These are phyloP conservation scores for Terebella lapidaria DNA, from an alignment of 2,888 invertebrate species.

Conservation along the genomic window DNA sequence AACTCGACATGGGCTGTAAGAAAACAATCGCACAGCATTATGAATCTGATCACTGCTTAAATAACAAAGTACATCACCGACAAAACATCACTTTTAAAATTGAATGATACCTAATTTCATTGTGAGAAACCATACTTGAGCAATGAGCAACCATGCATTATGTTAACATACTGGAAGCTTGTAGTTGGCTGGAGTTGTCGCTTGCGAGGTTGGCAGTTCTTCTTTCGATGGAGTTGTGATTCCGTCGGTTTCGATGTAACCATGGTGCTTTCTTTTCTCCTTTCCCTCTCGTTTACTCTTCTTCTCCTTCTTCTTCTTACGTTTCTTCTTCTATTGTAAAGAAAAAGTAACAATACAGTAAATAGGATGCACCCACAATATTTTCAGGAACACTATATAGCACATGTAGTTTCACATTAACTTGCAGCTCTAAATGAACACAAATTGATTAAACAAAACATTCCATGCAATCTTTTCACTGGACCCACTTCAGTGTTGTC, in stretches of 20 bases:
- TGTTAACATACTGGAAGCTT: constrained; percentile 35
- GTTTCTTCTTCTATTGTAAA: constrained; percentile 12
- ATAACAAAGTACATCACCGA: too few relatives aligned
- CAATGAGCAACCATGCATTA: too few relatives aligned
- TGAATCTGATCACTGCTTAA: background rate
- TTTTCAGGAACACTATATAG: too few relatives aligned
- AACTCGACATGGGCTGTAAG: constrained; percentile 51
- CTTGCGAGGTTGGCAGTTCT: constrained; percentile 60
- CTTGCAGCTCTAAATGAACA: too few relatives aligned
- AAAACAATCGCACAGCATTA: background rate
- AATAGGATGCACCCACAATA: too few relatives aligned
- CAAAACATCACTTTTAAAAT: background rate
- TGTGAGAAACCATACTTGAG: background rate
- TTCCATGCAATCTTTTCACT: too few relatives aligned
- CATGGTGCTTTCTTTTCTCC: constrained; percentile 56
- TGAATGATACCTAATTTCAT: background rate
- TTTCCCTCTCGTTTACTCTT: constrained; percentile 45
- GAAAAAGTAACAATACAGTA: background rate
- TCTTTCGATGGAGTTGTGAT: constrained; percentile 83
- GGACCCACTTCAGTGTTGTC: too few relatives aligned
- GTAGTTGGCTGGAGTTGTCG: constrained; percentile 45
- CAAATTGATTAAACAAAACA: too few relatives aligned
- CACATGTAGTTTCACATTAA: too few relatives aligned
- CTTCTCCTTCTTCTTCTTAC: constrained; percentile 19
- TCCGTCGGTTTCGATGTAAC: constrained; percentile 85